Conservation (phyloP, 2,113 vertebrate species). For the Xenopus borealis region DNA sequence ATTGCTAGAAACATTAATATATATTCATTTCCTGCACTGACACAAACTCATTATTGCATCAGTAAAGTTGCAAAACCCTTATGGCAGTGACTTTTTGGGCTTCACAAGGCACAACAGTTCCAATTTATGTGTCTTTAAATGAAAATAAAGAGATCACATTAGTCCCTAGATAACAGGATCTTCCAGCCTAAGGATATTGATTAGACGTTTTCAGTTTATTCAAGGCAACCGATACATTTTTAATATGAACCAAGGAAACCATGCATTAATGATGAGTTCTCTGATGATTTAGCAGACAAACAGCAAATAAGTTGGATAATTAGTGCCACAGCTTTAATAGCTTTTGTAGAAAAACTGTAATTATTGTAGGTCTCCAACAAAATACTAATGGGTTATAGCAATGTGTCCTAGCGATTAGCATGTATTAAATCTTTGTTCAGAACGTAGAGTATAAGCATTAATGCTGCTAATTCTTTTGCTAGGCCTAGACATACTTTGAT, state of each 20-base stretch:
- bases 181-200: slow-evolving; percentile 23
- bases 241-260: slow-evolving; percentile 9
- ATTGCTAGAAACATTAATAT: too few species aligned
- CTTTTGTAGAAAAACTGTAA: neutral
- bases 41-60: slow-evolving; percentile 8
- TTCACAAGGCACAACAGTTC: neutral
- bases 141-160: slow-evolving; percentile 14
- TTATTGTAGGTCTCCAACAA: too few species aligned
- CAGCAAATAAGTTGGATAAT: neutral
- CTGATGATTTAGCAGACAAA: neutral
- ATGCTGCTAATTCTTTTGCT: too few species aligned
- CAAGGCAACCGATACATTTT: slow-evolving; percentile 20
- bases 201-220: neutral
- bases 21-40: neutral
- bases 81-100: neutral
- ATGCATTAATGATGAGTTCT: slow-evolving; percentile 9
- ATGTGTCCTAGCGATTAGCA: neutral
- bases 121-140: neutral
- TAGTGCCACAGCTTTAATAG: neutral
- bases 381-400: neutral
- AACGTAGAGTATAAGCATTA: neutral
- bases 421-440: neutral
- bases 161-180: slow-evolving; percentile 1
- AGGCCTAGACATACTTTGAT: too few species aligned
- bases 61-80: neutral